A percentile compares a stretch with the other conserved stretches of the same genome.
Evolutionary conservation across 2,888 invertebrate species (phyloP).

Genomic region (Parelbella ahira): DNA sequence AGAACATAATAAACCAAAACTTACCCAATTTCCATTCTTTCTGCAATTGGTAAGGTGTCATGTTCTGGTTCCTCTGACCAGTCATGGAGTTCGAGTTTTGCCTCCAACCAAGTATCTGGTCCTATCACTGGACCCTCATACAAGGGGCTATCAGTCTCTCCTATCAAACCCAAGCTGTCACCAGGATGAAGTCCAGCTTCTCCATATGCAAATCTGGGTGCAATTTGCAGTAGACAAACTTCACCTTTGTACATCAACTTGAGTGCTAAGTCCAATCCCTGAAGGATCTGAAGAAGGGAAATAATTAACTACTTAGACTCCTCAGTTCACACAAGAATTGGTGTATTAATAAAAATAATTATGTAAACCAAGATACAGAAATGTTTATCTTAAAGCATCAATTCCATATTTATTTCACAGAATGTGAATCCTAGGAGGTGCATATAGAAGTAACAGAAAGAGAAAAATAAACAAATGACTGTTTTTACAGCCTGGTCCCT

Average conservation of each 20-base stretch:
- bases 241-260: slow-evolving; percentile 93
- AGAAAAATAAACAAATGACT: too few relatives aligned
- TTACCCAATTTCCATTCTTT: slow-evolving; percentile 89
- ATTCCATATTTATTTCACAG: too few relatives aligned
- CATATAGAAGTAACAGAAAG: too few relatives aligned
- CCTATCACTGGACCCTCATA: slow-evolving; percentile 81
- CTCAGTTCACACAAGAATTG: too few relatives aligned
- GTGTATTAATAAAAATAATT: too few relatives aligned
- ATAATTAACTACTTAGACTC: too few relatives aligned
- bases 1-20: too few relatives aligned
- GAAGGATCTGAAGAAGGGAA: slow-evolving; percentile 72
- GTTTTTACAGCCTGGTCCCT: too few relatives aligned
- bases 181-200: slow-evolving; percentile 82
- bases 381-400: too few relatives aligned
- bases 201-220: slow-evolving; percentile 92
- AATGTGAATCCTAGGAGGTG: too few relatives aligned
- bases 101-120: slow-evolving; percentile 83
- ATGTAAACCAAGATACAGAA: too few relatives aligned
- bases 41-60: slow-evolving; percentile 82
- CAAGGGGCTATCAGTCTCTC: slow-evolving; percentile 48
- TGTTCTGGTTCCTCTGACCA: slow-evolving; percentile 84
- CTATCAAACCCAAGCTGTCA: slow-evolving; percentile 62
- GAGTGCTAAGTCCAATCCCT: slow-evolving; percentile 92
- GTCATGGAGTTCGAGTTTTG: slow-evolving; percentile 86
- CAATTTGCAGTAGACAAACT: slow-evolving; percentile 85